Evolutionary conservation across 2,797 vertebrate genomes (phyloP).

Genomic region (Chromis chromis): DNA sequence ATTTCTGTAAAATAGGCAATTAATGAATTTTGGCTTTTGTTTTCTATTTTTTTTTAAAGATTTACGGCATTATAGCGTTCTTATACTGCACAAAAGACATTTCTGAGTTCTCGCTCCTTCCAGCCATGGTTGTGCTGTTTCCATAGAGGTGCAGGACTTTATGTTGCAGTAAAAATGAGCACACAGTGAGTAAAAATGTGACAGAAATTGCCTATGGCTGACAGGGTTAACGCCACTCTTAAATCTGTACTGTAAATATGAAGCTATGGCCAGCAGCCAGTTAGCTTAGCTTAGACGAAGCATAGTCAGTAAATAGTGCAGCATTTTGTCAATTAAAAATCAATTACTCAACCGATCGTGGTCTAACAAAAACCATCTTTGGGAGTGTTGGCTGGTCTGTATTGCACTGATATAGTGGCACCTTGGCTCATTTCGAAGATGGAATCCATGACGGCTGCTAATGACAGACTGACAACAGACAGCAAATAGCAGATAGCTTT

Average conservation of each 20-base stretch:
- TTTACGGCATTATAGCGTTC: too few relatives aligned
- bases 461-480: conserved; percentile 13
- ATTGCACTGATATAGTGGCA: conserved; percentile 13
- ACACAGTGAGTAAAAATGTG: too few relatives aligned
- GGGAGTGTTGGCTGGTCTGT: background rate
- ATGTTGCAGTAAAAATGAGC: too few relatives aligned
- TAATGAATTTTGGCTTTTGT: too few relatives aligned
- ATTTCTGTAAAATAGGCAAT: too few relatives aligned
- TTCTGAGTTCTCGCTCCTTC: too few relatives aligned
- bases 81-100: too few relatives aligned
- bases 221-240: too few relatives aligned
- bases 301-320: background rate
- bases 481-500: conserved; percentile 2
- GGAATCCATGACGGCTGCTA: conserved; percentile 20
- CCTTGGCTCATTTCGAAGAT: conserved; percentile 7
- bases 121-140: too few relatives aligned
- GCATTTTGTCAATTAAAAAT: background rate
- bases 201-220: too few relatives aligned
- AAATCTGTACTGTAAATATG: background rate
- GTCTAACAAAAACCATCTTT: background rate
- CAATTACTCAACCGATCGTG: background rate
- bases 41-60: too few relatives aligned
- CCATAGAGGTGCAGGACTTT: too few relatives aligned
- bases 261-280: background rate
- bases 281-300: background rate